Evolutionary conservation across 2,888 invertebrate species (phyloP), one percentile per base, ranked within the genome.

Genomic region (Papilio demoleus): DNA sequence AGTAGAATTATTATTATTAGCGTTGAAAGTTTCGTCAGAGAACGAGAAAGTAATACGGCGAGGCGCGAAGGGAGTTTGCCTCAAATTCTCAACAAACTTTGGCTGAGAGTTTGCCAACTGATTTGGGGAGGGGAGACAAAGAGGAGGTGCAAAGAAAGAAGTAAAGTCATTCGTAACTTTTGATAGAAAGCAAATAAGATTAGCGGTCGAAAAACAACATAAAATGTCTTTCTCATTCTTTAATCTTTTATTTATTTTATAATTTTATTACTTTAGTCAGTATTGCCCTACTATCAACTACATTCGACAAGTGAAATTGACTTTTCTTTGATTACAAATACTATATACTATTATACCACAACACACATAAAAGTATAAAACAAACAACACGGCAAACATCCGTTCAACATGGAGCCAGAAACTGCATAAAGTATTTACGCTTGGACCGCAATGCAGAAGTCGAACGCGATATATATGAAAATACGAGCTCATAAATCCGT

Each of bases 171-270:
- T 86, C 84, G 87, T 87, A 89, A 90, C 88, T 90, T 92, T 87
- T 89, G 90, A 90, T 91, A 89, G 88, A 90, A 91, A 86, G 85
- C 87, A 90, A 92, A 92, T 85, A 89, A 87, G 89, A 91, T 92
- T 91, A 90, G 85, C 83, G 81, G 82, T 81, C 79, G 38, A 85
- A 81, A 90, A 89, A 88, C 87, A 90, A 85, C 85, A 0, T n/a
- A 5, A 53, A 53, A 53, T 53, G 17, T 31, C 2, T 31, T 31
- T 17, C 8, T 17, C 31, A 56, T 17, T 56, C 3, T 56, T 8
- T 1, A 53, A 53, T n/a, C n/a, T n/a, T n/a, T n/a, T n/a, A n/a
- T n/a, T n/a, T n/a, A n/a, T n/a, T n/a, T n/a, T n/a, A n/a, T n/a
- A n/a, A n/a, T n/a, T n/a, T n/a, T n/a, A n/a, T n/a, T n/a, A n/a